Percentiles rank a stretch among this genome's conserved stretches.
phyloP scores from a whole-genome alignment of 2,113 vertebrate species.

The Felis catus region DNA sequence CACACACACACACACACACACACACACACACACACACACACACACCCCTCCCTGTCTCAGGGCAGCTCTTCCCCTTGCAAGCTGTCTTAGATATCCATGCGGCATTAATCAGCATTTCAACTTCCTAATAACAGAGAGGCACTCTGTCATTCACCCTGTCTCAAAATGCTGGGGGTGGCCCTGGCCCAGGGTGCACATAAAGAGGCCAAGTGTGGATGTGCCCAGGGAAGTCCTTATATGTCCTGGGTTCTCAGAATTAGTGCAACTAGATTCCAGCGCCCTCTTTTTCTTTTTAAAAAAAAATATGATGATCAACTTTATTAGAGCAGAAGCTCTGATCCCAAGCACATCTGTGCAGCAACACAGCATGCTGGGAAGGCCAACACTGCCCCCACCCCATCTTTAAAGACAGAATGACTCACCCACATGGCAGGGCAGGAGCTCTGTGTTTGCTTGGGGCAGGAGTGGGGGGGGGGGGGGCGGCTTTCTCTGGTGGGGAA shows the following conservation, averaged over 20 bases:
- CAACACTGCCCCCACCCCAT: background rate
- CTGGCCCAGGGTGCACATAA: background rate
- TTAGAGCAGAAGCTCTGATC: background rate
- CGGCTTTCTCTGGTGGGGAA: background rate
- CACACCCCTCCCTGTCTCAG: fast-evolving
- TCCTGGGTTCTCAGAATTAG: background rate
- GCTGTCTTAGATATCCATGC: background rate
- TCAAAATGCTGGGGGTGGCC: background rate
- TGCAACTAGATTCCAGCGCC: background rate
- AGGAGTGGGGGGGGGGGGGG: fast-evolving
- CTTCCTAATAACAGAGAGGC: background rate
- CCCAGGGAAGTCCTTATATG: background rate
- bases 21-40: background rate
- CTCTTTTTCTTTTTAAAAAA: background rate
- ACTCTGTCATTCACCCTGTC: background rate
- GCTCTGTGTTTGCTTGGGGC: background rate
- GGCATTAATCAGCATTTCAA: background rate
- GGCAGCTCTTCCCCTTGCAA: background rate
- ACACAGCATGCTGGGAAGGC: background rate
- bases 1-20: background rate
- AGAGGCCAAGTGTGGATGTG: background rate
- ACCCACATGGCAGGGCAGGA: background rate
- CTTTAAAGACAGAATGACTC: background rate
- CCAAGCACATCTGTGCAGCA: background rate
- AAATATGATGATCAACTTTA: background rate